These are phyloP conservation scores for Magallana gigas DNA, from an alignment of 1,140 invertebrate genomes.

Conservation along the genomic window DNA sequence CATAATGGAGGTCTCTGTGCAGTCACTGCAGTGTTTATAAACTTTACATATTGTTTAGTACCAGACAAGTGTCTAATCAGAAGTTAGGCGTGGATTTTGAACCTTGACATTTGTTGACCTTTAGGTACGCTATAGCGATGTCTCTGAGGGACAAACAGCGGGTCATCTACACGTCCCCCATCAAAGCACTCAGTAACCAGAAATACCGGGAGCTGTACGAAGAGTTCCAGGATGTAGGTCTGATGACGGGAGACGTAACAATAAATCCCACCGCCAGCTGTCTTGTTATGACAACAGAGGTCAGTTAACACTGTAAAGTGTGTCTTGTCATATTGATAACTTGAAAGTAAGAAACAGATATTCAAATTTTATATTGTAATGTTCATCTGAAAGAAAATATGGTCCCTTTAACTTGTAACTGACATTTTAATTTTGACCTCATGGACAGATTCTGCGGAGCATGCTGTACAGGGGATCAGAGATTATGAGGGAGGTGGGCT, in stretches of 20 bases:
- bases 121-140: conserved; percentile 86
- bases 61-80: too few species aligned
- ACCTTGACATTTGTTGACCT: neutral
- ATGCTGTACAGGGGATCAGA: conserved; percentile 99
- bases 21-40: too few species aligned
- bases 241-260: conserved; percentile 99
- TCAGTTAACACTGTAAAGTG: conserved; percentile 67
- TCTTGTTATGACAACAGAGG: conserved; percentile 99
- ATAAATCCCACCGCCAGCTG: conserved; percentile 98
- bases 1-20: too few species aligned
- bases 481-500: conserved; percentile 97
- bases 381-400: too few species aligned
- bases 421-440: too few species aligned
- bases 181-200: conserved; percentile 99
- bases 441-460: conserved; percentile 92
- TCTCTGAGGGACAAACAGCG: conserved; percentile 88
- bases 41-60: too few species aligned
- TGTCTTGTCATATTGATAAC: neutral
- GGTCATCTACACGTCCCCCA: conserved; percentile 99
- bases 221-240: conserved; percentile 97
- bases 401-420: too few species aligned
- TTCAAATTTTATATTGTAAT: too few species aligned
- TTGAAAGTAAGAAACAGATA: too few species aligned
- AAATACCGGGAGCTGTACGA: conserved; percentile 99
- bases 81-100: too few species aligned